A percentile compares a stretch with the other conserved stretches of the same genome.
Conservation (phyloP, 2,797 vertebrate species). For the Sphenodon punctatus region DNA sequence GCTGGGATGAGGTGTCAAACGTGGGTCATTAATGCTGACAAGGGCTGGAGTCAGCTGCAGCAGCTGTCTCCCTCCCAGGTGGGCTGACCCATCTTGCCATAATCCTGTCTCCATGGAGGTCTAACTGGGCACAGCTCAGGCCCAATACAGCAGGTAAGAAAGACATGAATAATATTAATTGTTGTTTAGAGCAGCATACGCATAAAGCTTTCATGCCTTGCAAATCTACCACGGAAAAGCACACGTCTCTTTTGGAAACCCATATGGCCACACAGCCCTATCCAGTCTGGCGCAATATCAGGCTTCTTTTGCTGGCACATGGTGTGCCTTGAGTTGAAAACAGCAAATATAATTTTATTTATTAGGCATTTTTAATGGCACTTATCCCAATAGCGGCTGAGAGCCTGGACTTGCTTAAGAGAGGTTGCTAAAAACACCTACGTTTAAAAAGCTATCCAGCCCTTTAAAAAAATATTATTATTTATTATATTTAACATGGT, state of each 20-base stretch:
- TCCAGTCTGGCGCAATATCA: not conserved
- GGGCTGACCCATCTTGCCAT: constrained; percentile 56
- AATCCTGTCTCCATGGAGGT: constrained; percentile 32
- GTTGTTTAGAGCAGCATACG: not conserved
- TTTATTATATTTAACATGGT: too few relatives aligned
- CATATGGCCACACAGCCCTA: not conserved
- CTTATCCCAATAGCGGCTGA: not conserved
- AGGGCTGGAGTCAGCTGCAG: constrained; percentile 65
- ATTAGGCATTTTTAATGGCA: not conserved
- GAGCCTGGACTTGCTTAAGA: not conserved
- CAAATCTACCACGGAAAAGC: not conserved
- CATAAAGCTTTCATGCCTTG: not conserved
- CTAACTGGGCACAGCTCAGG: constrained; percentile 2
- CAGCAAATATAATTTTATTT: not conserved
- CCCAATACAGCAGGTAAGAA: constrained; percentile 10
- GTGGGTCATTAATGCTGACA: constrained; percentile 75
- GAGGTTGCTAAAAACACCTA: not conserved
- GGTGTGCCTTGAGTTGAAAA: not conserved
- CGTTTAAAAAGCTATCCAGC: not conserved
- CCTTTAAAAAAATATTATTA: not conserved
- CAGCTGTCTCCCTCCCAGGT: constrained; percentile 73
- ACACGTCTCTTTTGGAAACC: not conserved
- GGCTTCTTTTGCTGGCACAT: not conserved
- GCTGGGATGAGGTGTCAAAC: constrained; percentile 71
- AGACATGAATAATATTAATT: constrained; percentile 25